These are phyloP conservation scores for Hippopotamus amphibius DNA, from an alignment of 2,113 vertebrate species.

Conservation along the genomic window DNA sequence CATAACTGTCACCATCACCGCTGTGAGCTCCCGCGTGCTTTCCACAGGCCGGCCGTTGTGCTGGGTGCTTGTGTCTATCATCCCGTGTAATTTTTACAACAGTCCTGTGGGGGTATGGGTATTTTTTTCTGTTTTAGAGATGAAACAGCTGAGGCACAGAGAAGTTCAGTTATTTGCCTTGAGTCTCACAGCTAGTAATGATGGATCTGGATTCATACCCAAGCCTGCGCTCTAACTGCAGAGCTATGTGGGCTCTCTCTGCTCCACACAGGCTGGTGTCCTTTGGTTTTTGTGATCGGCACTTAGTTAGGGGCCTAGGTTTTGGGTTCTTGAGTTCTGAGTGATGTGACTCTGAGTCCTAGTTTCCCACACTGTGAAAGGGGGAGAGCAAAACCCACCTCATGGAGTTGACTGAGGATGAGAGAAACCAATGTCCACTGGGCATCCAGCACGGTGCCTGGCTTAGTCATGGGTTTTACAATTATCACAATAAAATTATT, in stretches of 20 bases:
- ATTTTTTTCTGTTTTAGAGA: not conserved
- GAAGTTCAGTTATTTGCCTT: not conserved
- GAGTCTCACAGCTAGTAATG: not conserved
- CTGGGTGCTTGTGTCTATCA: not conserved
- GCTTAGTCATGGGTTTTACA: not conserved
- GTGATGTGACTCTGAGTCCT: not conserved
- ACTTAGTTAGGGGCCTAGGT: not conserved
- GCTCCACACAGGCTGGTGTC: not conserved
- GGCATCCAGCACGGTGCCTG: not conserved
- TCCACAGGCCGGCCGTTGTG: rapidly evolving
- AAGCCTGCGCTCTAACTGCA: not conserved
- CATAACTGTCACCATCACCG: too few species aligned
- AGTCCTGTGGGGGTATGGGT: not conserved
- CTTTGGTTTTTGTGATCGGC: not conserved
- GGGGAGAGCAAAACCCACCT: not conserved
- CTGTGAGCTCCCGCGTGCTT: not conserved
- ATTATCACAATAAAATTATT: not conserved
- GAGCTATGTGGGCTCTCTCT: rapidly evolving
- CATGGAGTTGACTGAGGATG: not conserved
- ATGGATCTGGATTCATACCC: not conserved
- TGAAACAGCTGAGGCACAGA: not conserved
- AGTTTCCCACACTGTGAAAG: not conserved
- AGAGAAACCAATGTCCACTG: not conserved
- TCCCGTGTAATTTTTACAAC: rapidly evolving
- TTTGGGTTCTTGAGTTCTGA: not conserved